A percentile compares a stretch with the other conserved stretches of the same genome.
These are phyloP conservation scores for Chorisops tibialis DNA, from an alignment of 2,888 invertebrate genomes.

Conservation along the genomic window DNA sequence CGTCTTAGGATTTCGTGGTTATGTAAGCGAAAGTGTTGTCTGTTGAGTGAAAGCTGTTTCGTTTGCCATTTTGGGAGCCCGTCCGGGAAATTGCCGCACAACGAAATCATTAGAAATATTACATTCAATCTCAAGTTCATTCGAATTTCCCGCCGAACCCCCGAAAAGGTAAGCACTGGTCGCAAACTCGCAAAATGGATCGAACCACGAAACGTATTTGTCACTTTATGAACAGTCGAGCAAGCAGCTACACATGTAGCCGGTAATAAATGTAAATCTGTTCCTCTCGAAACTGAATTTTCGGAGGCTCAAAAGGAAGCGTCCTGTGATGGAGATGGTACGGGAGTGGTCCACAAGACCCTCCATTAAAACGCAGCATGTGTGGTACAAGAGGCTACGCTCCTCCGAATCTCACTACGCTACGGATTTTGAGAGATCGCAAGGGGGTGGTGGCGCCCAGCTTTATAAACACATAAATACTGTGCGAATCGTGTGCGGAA, in stretches of 20 bases:
- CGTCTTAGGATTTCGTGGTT: constrained; percentile 4
- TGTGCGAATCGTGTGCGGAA: constrained; percentile 7
- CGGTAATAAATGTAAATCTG: constrained; percentile 33
- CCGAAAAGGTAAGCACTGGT: background rate
- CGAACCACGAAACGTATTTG: constrained; percentile 29
- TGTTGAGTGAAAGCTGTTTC: constrained; percentile 2
- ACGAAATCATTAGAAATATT: too few relatives aligned
- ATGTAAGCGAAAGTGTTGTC: constrained; percentile 5
- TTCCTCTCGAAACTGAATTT: constrained; percentile 22
- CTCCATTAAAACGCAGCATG: background rate
- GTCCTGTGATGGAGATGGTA: background rate
- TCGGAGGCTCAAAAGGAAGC: constrained; percentile 6
- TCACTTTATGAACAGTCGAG: constrained; percentile 31
- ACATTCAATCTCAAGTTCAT: too few relatives aligned
- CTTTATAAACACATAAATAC: background rate
- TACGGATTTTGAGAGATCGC: background rate
- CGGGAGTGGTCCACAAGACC: too few relatives aligned
- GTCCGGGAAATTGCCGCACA: too few relatives aligned
- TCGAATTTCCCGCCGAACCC: too few relatives aligned
- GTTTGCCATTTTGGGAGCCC: constrained; percentile 2
- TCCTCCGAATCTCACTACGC: background rate
- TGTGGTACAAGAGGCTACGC: background rate
- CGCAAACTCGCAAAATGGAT: too few relatives aligned
- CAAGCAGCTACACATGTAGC: constrained; percentile 32
- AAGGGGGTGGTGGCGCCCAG: background rate